A percentile compares a stretch with the other conserved stretches of the same genome.
Conservation (phyloP, 2,797 vertebrate species). For the Coranthus polyacanthus region DNA sequence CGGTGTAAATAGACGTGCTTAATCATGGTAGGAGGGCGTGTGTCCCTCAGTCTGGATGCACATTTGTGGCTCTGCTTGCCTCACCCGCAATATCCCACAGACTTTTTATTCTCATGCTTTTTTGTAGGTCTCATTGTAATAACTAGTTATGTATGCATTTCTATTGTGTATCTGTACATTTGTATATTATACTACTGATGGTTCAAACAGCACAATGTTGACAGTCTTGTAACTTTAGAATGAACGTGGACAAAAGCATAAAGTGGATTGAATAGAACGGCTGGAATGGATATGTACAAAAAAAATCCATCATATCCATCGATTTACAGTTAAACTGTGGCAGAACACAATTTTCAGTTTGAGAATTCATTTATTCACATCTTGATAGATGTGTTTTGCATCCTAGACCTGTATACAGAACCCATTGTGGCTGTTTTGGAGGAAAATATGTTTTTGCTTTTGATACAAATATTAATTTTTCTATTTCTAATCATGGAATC, state of each 20-base stretch:
- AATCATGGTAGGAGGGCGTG: constrained; percentile 83
- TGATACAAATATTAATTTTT: constrained; percentile 75
- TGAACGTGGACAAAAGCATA: constrained; percentile 64
- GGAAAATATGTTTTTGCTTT: constrained; percentile 69
- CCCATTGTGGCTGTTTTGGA: constrained; percentile 53
- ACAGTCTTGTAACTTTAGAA: constrained; percentile 86
- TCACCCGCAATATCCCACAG: constrained; percentile 90
- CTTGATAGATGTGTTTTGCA: constrained; percentile 52
- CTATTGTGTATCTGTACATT: constrained; percentile 94
- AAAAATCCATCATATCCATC: constrained; percentile 39
- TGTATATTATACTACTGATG: constrained; percentile 92
- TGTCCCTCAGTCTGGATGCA: constrained; percentile 80
- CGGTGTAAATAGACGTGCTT: constrained; percentile 91
- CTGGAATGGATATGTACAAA: constrained; percentile 52
- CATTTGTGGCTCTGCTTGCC: constrained; percentile 85
- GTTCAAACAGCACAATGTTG: constrained; percentile 96
- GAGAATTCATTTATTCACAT: constrained; percentile 45
- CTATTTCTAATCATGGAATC: constrained; percentile 72
- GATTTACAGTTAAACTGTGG: constrained; percentile 32
- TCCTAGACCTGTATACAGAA: constrained; percentile 48
- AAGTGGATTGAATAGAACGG: constrained; percentile 51
- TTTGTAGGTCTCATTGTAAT: constrained; percentile 97
- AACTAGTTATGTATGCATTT: constrained; percentile 94
- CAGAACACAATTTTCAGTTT: constrained; percentile 46
- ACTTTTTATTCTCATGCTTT: constrained; percentile 91